These are phyloP conservation scores for Mamestra brassicae DNA, from an alignment of 2,888 invertebrate species.

Conservation along the genomic window DNA sequence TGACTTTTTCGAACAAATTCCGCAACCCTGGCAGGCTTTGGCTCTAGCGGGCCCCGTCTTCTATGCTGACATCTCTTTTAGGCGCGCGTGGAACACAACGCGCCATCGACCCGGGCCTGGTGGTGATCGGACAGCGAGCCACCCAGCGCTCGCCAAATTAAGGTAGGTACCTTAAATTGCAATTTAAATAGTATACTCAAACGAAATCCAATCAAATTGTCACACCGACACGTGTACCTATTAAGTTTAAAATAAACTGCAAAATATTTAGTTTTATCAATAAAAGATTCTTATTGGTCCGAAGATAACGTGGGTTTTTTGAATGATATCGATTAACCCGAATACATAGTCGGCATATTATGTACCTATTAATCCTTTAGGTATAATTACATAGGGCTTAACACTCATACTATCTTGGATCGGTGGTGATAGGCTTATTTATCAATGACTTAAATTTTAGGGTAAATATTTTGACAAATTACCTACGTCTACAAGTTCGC, in stretches of 20 bases:
- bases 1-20: too few species aligned
- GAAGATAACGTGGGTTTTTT: constrained; percentile 25
- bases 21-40: too few species aligned
- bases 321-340: constrained; percentile 13
- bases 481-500: background rate
- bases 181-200: background rate
- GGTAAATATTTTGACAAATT: background rate
- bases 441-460: background rate
- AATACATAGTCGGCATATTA: background rate
- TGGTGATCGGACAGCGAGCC: too few species aligned
- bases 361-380: constrained; percentile 14
- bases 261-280: constrained; percentile 18
- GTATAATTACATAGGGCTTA: constrained; percentile 6
- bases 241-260: background rate
- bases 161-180: too few species aligned
- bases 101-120: too few species aligned
- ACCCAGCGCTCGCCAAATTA: too few species aligned
- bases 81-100: too few species aligned
- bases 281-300: background rate
- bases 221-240: background rate
- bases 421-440: background rate
- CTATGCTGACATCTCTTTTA: too few species aligned
- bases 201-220: background rate
- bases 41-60: too few species aligned
- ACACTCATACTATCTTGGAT: background rate